Base-by-base conservation (phyloP, 2,797 vertebrate genomes). In the Amazonetta brasiliensis region DNA sequence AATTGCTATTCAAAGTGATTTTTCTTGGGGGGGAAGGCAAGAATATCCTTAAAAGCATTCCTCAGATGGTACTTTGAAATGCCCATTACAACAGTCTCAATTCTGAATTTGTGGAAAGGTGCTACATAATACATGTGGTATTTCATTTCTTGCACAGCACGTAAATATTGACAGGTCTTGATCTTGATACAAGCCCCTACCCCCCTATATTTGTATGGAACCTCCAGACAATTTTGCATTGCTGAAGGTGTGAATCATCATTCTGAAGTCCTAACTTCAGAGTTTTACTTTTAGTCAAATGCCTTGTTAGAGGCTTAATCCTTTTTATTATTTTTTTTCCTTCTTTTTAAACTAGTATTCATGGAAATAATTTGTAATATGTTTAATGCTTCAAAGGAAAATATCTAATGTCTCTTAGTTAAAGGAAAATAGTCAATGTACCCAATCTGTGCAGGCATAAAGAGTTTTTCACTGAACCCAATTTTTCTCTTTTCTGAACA, bases 1-100 rank as follows among this genome's bases (percentile, higher is more conserved):
- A 74, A 80, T 92, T 46, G 78, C 33, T 88, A 71, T 64, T 89
- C 69, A 84, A 91, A 89, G 63, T 48, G 28, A 75, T 87, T 66
- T 89, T 93, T 43, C 13, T 81, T 43, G 17, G 17, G 43, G 17
- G 41, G 8, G 17, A 19, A 43, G 67, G 28, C 56, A 87, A 62
- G 41, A 75, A 58, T 93, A 81, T 77, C 60, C 58, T 33, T 60
- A 85, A 89, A 93, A 84, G 8, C 3, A 25, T 64, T 89, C 94
- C n/a, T 88, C 31, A 81, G 39, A 84, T 16, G 88, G 19, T 58
- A 20, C 13, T 25, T 80, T 60, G 33, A 92, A 94, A 84, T 71
- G 89, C 64, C 26, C 37, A 37, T 31, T 67, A 25, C 28, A 54
- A 17, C 30, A 67, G 19, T 73, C 20, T 72, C 54, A 48, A 87